Base-by-base conservation (phyloP, 2,797 vertebrate genomes). In the Labroides dimidiatus region DNA sequence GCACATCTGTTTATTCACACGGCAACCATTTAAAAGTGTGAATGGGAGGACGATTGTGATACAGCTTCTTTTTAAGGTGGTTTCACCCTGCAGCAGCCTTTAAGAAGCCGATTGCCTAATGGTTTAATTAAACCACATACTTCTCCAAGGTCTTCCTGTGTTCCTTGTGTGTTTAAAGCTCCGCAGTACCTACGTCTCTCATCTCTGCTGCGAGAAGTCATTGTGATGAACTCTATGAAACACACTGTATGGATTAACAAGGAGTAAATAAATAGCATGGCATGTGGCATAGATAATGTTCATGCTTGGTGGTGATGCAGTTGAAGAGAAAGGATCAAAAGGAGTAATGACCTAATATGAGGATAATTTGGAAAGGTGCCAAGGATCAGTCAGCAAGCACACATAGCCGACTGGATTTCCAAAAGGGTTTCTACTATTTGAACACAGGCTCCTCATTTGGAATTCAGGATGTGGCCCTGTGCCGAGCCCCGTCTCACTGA, bases 401-500 rank as follows among this genome's bases (percentile, higher is more conserved):
- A 53, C 65, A 47, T 50, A 45, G 65, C 43, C 21, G 30, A 60
- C 63, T 62, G 63, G 75, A 85, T 78, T 76, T 58, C 75, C 72
- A 82, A 72, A 47, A 19, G 68, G 61, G 68, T 77, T 77, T 78
- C 55, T 81, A 73, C 79, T 77, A 78, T 87, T 74, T 64, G 58
- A 90, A 89, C 84, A 74, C 77, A 57, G 78, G 76, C 79, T 56
- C 48, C 77, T 92, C 82, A 93, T 93, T 94, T 87, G 67, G 71
- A 87, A 93, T 93, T 91, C 90, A 85, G 84, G 17, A 48, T 67
- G 84, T 90, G 89, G 90, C 82, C 78, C 77, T 59, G 74, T 85
- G 90, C 84, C 87, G 77, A 81, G 90, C 81, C 71, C 84, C 19
- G 76, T 84, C 88, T 91, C 91, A 87, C 90, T 84, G 81, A 91